These are phyloP conservation scores for Drosophila stalkeri DNA, from an alignment of 2,888 invertebrate species.

Conservation along the genomic window DNA sequence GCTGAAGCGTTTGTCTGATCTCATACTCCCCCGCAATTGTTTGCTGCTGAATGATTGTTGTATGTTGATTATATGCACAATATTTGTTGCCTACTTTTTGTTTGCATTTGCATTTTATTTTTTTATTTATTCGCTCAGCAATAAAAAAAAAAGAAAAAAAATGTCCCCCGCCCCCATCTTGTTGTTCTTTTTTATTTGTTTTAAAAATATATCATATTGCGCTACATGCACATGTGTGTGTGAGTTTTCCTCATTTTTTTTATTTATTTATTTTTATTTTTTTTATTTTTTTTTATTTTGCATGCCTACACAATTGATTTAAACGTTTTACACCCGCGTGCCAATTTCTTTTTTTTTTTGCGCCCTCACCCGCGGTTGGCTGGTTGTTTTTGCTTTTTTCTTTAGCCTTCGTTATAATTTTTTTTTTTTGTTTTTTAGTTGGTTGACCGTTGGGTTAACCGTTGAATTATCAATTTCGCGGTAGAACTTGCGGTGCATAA, in stretches of 20 bases:
- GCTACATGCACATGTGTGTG: not conserved
- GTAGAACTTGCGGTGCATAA: slow-evolving; percentile 84
- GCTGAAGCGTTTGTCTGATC: slow-evolving; percentile 28
- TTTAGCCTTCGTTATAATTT: slow-evolving; percentile 40
- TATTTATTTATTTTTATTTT: not conserved
- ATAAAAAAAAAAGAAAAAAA: too few relatives aligned
- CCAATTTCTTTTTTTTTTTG: slow-evolving; percentile 38
- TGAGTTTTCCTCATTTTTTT: slow-evolving; percentile 3
- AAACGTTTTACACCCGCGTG: slow-evolving; percentile 66
- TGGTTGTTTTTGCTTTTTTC: slow-evolving; percentile 30
- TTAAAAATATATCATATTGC: slow-evolving; percentile 45
- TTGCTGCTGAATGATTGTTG: slow-evolving; percentile 7
- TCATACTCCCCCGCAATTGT: not conserved
- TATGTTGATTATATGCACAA: slow-evolving; percentile 59
- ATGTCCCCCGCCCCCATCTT: not conserved
- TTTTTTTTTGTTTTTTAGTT: slow-evolving; percentile 60
- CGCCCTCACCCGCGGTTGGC: slow-evolving; percentile 43
- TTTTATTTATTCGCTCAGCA: slow-evolving; percentile 17
- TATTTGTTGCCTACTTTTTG: slow-evolving; percentile 57
- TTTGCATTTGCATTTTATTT: slow-evolving; percentile 26
- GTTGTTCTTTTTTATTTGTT: slow-evolving; percentile 37
- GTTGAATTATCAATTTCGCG: slow-evolving; percentile 85
- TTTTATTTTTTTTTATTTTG: slow-evolving; percentile 9
- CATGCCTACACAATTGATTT: slow-evolving; percentile 65
- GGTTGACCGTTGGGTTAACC: slow-evolving; percentile 79